A percentile compares a stretch with the other conserved stretches of the same genome.
phyloP scores from a whole-genome alignment of 2,113 vertebrate species.

The Heliornis fulica region DNA sequence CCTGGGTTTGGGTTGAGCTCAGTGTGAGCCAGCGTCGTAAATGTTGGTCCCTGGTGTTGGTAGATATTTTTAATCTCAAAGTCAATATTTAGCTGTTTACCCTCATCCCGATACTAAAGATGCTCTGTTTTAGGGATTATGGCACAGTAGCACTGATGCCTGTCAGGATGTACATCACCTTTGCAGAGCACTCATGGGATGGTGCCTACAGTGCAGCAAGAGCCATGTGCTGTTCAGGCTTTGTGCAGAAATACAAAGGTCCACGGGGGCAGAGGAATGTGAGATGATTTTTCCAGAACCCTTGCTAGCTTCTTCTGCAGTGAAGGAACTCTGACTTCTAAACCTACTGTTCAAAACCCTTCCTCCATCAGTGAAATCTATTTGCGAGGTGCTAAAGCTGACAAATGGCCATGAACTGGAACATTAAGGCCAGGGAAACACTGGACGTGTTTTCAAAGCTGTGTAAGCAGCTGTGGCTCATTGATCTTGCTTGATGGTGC shows the following conservation, averaged over 20 bases:
- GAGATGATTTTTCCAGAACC: neutral
- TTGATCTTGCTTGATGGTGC: constrained; percentile 34
- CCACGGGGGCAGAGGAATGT: neutral
- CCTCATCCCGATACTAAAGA: neutral
- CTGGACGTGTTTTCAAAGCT: constrained; percentile 39
- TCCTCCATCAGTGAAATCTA: neutral
- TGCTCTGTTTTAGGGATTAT: neutral
- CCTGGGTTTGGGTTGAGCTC: neutral
- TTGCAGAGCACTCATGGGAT: neutral
- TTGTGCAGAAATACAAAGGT: neutral
- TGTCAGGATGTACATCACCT: neutral
- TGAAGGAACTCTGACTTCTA: neutral
- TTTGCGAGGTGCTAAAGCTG: constrained; percentile 4
- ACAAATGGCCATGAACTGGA: neutral
- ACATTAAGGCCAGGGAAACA: neutral
- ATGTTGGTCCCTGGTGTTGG: neutral
- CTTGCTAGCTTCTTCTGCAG: neutral
- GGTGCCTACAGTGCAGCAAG: neutral
- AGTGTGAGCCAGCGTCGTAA: neutral
- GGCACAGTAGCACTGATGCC: neutral
- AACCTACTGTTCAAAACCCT: neutral
- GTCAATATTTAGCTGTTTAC: neutral
- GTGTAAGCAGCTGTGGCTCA: constrained; percentile 51
- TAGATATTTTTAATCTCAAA: neutral
- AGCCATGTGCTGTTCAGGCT: fast-evolving